A percentile compares a stretch with the other conserved stretches of the same genome.
phyloP scores from a whole-genome alignment of 2,888 invertebrate genomes.

The Diarsia rubi region DNA sequence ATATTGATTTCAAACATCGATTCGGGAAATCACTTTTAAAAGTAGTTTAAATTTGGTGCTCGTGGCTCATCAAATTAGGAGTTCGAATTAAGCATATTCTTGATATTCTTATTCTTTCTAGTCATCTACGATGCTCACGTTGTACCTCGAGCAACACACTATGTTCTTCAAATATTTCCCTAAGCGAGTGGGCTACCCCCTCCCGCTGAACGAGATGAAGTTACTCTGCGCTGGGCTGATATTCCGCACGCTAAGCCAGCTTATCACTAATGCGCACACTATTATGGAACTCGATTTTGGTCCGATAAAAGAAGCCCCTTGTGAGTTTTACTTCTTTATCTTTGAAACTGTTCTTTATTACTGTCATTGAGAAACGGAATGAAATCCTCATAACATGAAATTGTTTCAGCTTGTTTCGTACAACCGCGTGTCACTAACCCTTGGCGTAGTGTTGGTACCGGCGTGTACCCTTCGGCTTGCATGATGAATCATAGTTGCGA shows the following conservation, averaged over 20 bases:
- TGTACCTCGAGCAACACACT: constrained; percentile 92
- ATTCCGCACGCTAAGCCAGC: constrained; percentile 94
- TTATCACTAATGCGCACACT: constrained; percentile 95
- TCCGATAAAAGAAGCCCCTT: constrained; percentile 48
- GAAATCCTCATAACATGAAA: neutral
- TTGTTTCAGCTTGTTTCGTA: constrained; percentile 5
- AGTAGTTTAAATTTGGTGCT: neutral
- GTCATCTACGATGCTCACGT: constrained; percentile 92
- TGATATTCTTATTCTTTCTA: constrained; percentile 71
- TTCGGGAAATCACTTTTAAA: neutral
- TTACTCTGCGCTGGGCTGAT: constrained; percentile 92
- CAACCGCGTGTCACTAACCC: constrained; percentile 14
- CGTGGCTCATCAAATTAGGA: neutral
- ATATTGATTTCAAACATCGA: neutral
- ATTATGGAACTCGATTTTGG: constrained; percentile 77
- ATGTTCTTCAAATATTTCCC: constrained; percentile 91
- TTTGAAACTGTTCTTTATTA: constrained; percentile 7
- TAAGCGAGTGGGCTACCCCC: constrained; percentile 77
- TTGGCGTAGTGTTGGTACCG: constrained; percentile 91
- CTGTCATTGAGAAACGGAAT: neutral
- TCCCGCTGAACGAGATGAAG: constrained; percentile 80
- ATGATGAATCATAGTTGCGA: constrained; percentile 98
- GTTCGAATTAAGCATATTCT: neutral
- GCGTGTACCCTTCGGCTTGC: constrained; percentile 96
- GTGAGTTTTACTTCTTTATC: constrained; percentile 27